Percentiles rank a stretch among this genome's conserved stretches.
Conservation (phyloP, 2,888 invertebrate species). For the Flexamia atlantica region DNA sequence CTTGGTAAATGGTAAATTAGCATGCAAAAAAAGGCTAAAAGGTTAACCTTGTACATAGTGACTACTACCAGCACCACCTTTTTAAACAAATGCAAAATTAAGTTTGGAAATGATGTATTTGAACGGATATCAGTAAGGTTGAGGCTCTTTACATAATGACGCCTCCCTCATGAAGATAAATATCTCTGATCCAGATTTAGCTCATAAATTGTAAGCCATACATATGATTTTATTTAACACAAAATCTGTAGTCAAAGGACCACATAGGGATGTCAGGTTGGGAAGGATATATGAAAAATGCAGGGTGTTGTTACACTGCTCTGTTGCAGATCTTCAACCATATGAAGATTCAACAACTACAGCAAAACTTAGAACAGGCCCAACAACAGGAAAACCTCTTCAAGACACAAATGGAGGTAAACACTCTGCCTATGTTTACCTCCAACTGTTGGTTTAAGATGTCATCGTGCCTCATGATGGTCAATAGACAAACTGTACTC, state of each 20-base stretch:
- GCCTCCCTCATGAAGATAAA: constrained; percentile 40
- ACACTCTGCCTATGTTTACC: constrained; percentile 32
- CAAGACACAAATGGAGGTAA: constrained; percentile 84
- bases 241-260: too few species aligned
- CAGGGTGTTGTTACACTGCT: neutral
- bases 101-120: constrained; percentile 39
- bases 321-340: constrained; percentile 78
- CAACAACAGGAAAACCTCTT: constrained; percentile 90
- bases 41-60: too few species aligned
- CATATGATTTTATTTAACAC: too few species aligned
- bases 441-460: neutral
- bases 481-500: neutral
- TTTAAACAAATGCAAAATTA: too few species aligned
- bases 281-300: neutral
- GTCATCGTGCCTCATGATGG: neutral
- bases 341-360: constrained; percentile 78
- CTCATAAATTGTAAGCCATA: neutral
- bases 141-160: neutral
- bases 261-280: neutral
- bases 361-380: constrained; percentile 84
- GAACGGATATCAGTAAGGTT: constrained; percentile 56
- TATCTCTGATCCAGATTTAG: constrained; percentile 23
- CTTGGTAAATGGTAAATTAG: too few species aligned
- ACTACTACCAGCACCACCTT: too few species aligned
- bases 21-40: too few species aligned